These are phyloP conservation scores for Ptychadena robeensis DNA, from an alignment of 2,797 vertebrate species.

Conservation along the genomic window DNA sequence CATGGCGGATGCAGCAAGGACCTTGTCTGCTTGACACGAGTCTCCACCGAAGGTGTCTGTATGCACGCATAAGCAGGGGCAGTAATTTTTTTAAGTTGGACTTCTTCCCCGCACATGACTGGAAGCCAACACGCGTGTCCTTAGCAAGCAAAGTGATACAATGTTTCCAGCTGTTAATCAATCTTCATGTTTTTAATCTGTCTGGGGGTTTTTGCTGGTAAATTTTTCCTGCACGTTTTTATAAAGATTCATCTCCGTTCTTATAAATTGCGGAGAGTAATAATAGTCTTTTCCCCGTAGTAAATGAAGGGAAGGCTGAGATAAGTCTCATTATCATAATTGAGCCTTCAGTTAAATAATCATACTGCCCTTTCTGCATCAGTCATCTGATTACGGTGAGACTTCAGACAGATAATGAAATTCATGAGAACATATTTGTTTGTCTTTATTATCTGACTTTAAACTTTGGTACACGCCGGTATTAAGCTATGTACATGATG, in stretches of 20 bases:
- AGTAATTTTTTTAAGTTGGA: too few relatives aligned
- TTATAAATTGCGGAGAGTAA: neutral
- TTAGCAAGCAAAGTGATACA: neutral
- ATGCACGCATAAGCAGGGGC: too few relatives aligned
- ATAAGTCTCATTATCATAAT: conserved; percentile 50
- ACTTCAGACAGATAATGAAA: conserved; percentile 24
- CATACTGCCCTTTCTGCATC: conserved; percentile 37
- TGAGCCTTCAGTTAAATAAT: conserved; percentile 47
- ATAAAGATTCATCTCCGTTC: conserved; percentile 14
- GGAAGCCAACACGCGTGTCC: neutral
- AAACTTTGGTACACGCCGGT: conserved; percentile 3
- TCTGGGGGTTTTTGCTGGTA: neutral
- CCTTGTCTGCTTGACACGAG: too few relatives aligned
- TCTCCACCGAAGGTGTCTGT: too few relatives aligned
- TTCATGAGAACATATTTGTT: conserved; percentile 50
- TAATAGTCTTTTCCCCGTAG: conserved; percentile 24
- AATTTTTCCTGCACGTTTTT: neutral
- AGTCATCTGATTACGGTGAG: conserved; percentile 44
- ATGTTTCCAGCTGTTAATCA: neutral
- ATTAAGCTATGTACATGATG: neutral
- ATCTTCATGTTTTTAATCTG: neutral
- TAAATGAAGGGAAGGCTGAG: conserved; percentile 29
- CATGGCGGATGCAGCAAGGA: too few relatives aligned
- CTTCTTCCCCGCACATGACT: neutral
- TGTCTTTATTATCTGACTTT: conserved; percentile 6